Evolutionary conservation across 1,140 invertebrate genomes (phyloP).

Genomic region (Bradysia coprophila): DNA sequence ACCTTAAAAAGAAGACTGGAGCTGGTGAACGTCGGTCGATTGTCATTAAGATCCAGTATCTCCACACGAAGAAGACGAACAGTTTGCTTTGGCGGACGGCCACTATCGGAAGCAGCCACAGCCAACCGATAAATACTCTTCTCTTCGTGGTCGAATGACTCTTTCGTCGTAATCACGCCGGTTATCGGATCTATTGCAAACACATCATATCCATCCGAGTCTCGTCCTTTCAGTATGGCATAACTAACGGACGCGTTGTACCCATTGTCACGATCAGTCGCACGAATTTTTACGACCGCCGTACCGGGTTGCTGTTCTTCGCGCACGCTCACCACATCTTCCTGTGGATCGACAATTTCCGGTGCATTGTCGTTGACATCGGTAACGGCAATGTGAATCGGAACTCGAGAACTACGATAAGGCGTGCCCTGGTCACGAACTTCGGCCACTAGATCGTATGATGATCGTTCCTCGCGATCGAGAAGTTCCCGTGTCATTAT

Average conservation of each 20-base stretch:
- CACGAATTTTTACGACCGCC: conserved; percentile 67
- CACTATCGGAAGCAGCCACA: conserved; percentile 72
- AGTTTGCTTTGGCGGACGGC: conserved; percentile 59
- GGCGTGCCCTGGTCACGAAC: conserved; percentile 71
- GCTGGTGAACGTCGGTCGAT: conserved; percentile 75
- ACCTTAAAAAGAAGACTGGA: conserved; percentile 75
- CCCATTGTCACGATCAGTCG: conserved; percentile 71
- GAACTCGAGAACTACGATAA: conserved; percentile 47
- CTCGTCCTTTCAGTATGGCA: conserved; percentile 62
- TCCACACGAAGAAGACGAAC: conserved; percentile 66
- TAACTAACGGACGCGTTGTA: conserved; percentile 78
- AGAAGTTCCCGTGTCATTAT: conserved; percentile 63
- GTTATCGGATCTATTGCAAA: conserved; percentile 73
- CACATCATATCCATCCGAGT: conserved; percentile 62
- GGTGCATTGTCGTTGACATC: conserved; percentile 87
- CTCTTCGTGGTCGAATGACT: conserved; percentile 79
- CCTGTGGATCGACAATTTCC: conserved; percentile 69
- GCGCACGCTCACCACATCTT: conserved; percentile 69
- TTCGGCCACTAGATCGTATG: conserved; percentile 67
- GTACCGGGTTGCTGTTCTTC: conserved; percentile 72
- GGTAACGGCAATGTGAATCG: conserved; percentile 50
- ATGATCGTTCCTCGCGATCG: conserved; percentile 60
- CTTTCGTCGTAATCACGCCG: conserved; percentile 73
- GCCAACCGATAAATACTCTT: conserved; percentile 67
- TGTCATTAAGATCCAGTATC: conserved; percentile 80